Percentiles rank a stretch among this genome's conserved stretches.
Conservation (phyloP, 2,113 vertebrate species). For the Elephas maximus region DNA sequence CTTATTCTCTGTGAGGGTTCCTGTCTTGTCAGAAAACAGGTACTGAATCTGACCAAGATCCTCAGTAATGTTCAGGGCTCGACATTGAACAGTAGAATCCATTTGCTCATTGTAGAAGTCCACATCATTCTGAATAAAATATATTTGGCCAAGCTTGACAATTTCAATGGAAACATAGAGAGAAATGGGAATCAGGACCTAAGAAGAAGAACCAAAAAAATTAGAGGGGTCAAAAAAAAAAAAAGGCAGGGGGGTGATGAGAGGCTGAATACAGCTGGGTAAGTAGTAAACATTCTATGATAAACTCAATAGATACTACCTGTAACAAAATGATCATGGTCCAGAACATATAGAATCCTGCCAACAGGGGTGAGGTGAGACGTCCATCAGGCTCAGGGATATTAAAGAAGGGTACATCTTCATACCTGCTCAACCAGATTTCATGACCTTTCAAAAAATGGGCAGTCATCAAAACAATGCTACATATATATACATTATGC, state of each 20-base stretch:
- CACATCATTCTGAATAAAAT: constrained; percentile 96
- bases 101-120: constrained; percentile 93
- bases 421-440: constrained; percentile 91
- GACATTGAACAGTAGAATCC: constrained; percentile 93
- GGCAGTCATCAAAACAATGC: constrained; percentile 51
- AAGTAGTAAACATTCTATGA: background rate
- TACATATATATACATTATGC: background rate
- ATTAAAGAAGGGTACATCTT: constrained; percentile 88
- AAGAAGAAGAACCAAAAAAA: constrained; percentile 64
- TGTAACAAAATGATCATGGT: constrained; percentile 98
- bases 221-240: background rate
- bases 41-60: constrained; percentile 97
- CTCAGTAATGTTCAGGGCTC: constrained; percentile 96
- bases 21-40: constrained; percentile 98
- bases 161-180: constrained; percentile 98
- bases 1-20: constrained; percentile 98
- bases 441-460: constrained; percentile 92
- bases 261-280: background rate
- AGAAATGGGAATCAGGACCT: constrained; percentile 98
- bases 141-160: constrained; percentile 96
- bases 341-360: constrained; percentile 97
- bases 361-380: constrained; percentile 86
- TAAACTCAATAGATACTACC: constrained; percentile 87
- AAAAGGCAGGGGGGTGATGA: background rate
- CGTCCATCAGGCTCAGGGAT: constrained; percentile 87